phyloP scores from a whole-genome alignment of 2,113 vertebrate species.

The Leucopsar rothschildi region DNA sequence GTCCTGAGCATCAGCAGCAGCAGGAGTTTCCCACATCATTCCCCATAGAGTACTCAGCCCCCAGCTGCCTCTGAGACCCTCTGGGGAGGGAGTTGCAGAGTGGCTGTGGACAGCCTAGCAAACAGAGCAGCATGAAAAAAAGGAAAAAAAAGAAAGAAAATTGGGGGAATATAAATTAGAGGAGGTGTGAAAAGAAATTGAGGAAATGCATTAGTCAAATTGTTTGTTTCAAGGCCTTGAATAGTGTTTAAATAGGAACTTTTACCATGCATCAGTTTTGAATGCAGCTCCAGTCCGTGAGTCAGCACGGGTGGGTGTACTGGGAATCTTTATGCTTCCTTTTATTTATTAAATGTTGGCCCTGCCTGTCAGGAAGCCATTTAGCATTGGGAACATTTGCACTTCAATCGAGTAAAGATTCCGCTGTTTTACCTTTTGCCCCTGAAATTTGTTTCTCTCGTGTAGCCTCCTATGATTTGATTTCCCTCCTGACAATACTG shows the following conservation, averaged over 20 bases:
- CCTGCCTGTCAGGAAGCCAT: conserved; percentile 49
- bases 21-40: not conserved
- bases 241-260: conserved; percentile 4
- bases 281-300: conserved; percentile 7
- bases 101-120: not conserved
- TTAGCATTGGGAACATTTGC: conserved; percentile 47
- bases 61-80: not conserved
- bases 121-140: not conserved
- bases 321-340: conserved; percentile 51
- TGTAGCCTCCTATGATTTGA: conserved; percentile 42
- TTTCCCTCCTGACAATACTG: conserved; percentile 31
- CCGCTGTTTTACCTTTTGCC: conserved; percentile 42
- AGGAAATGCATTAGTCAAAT: conserved; percentile 18
- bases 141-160: not conserved
- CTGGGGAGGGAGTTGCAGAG: not conserved
- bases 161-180: not conserved
- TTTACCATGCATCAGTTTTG: not conserved
- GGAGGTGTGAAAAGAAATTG: not conserved
- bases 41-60: not conserved
- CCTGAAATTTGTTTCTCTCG: conserved; percentile 45
- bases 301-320: conserved; percentile 43
- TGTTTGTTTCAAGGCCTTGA: conserved; percentile 15
- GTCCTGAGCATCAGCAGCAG: not conserved
- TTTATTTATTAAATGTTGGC: conserved; percentile 60
- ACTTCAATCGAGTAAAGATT: conserved; percentile 31